Percentiles rank a stretch among this genome's conserved stretches.
Conservation (phyloP, 2,113 vertebrate genomes). For the Heteronetta atricapilla region DNA sequence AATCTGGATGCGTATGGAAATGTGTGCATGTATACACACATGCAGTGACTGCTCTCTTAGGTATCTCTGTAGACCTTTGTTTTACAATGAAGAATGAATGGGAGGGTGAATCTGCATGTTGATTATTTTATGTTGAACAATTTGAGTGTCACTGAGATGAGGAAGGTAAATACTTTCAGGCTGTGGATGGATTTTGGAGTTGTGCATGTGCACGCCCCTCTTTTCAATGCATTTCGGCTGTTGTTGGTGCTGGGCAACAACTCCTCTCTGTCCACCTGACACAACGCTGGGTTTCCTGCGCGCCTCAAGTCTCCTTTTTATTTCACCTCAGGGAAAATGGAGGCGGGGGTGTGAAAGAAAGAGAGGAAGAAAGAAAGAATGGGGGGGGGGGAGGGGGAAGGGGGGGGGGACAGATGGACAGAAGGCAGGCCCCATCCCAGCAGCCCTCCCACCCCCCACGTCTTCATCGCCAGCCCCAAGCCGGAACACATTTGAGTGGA, state of each 20-base stretch:
- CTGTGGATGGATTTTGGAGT: not conserved
- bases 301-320: not conserved
- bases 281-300: not conserved
- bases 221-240: not conserved
- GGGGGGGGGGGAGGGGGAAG: no score
- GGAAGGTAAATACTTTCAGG: not conserved
- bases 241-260: not conserved
- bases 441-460: not conserved
- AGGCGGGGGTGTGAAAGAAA: not conserved
- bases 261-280: not conserved
- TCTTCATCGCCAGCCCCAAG: constrained; percentile 57
- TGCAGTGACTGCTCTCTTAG: not conserved
- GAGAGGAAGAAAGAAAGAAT: no score
- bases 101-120: not conserved
- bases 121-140: not conserved
- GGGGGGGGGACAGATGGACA: no score
- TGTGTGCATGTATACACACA: not conserved
- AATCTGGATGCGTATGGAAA: not conserved
- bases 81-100: not conserved
- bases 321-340: not conserved
- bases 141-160: not conserved
- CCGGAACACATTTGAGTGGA: constrained; percentile 70
- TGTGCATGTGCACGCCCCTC: not conserved
- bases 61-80: not conserved
- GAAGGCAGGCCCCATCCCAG: not conserved